Percentiles rank a stretch among this genome's conserved stretches.
These are phyloP conservation scores for cat (Felis catus) DNA, from an alignment of 2,113 vertebrate genomes.

Conservation along the genomic window DNA sequence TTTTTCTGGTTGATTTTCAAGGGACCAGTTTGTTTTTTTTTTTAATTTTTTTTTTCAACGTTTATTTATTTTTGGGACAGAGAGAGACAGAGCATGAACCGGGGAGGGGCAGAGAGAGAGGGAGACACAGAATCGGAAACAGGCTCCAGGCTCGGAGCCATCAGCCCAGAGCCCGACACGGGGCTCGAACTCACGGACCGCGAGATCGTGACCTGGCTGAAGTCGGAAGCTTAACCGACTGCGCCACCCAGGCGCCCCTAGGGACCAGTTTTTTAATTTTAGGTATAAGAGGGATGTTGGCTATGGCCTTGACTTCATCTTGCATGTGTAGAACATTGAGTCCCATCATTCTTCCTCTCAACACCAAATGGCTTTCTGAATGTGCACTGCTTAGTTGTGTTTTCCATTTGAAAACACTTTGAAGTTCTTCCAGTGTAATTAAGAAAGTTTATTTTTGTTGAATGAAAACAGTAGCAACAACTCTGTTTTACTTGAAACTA, in stretches of 20 bases:
- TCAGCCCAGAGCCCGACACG: no score
- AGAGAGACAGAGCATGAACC: no score
- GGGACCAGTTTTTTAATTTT: not conserved
- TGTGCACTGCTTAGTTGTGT: not conserved
- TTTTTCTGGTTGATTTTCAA: not conserved
- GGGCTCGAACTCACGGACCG: no score
- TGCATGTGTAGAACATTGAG: not conserved
- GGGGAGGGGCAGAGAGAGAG: no score
- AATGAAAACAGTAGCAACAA: not conserved
- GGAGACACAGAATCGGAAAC: no score
- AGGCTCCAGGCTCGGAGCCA: no score
- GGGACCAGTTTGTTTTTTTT: not conserved
- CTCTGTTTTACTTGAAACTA: not conserved
- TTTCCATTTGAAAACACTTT: slow-evolving; percentile 29
- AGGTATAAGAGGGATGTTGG: not conserved
- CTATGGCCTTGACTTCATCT: not conserved
- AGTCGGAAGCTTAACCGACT: no score
- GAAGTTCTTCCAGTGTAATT: not conserved
- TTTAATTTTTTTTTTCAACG: no score
- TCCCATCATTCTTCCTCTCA: not conserved
- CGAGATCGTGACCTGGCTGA: no score
- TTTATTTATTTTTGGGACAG: no score
- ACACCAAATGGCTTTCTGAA: not conserved
- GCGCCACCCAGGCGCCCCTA: not conserved
- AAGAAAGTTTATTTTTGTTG: slow-evolving; percentile 35